Base-by-base conservation (phyloP, 92 coral and sea anemone species). In the Siderastrea radians region DNA sequence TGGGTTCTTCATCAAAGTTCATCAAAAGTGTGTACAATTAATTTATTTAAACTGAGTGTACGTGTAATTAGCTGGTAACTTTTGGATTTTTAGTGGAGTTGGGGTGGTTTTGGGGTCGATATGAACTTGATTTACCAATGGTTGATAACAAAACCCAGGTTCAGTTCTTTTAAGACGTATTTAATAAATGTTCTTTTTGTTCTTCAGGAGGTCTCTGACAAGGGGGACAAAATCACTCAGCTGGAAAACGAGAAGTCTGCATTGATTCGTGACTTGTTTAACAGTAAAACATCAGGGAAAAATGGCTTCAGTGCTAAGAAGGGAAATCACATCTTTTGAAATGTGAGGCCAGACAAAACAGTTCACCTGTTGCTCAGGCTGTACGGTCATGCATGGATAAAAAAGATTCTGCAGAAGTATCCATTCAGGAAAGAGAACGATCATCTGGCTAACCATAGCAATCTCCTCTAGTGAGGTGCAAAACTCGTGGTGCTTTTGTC, bases 201-300 rank as follows among this genome's bases (percentile, higher is more conserved):
- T 71, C 50, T 86, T 7, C 75, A 95, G 98, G 96, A 95, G 77
- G 82, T 95, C 5, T 66, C 69, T 17, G 91, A 91, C 55, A 95
- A 91, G 83, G 90, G 75, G 45, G 72, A 74, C 69, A 90, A 82
- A 81, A 96, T 96, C 49, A 74, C 94, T 16, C 98, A 96, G 74
- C 91, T 96, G 48, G 98, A 94, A 84, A 94, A 44, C 63, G 99
- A 96, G 67, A 96, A 96, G 79, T 88, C 98, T 49, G 96, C 93
- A 11, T 91, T 96, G n/a, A 96, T 96, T 67, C 93, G 95, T 75
- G 97, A 96, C 68, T 79, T 96, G 83, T 96, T 96, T 85, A 92
- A 91, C 44, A 86, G 76, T 74, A 96, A 96, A 84, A 86, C 96
- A 6, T n/a, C 94, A 15, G 87, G 87, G 46, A 84, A 84, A 53